phyloP scores from a whole-genome alignment of 2,113 vertebrate species.

The Paratilapia polleni region DNA sequence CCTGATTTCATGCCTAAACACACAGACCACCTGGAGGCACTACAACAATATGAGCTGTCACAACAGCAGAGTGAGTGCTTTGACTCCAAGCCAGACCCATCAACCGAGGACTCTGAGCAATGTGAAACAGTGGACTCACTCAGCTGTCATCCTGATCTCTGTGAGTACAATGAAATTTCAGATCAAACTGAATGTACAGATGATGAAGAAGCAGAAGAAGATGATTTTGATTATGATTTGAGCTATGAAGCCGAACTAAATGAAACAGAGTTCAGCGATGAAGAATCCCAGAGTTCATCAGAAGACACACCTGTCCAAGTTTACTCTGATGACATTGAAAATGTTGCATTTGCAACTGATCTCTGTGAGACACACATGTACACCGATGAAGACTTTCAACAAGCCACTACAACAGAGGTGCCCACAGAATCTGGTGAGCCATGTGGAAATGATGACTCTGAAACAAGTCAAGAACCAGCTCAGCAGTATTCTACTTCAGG shows the following conservation, averaged over 20 bases:
- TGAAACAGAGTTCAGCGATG: not conserved
- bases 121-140: conserved; percentile 34
- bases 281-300: not conserved
- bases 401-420: not conserved
- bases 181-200: conserved; percentile 16
- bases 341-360: conserved; percentile 3
- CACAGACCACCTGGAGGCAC: not conserved
- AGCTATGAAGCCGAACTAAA: conserved; percentile 16
- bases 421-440: conserved; percentile 8
- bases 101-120: conserved; percentile 47
- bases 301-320: not conserved
- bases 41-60: conserved; percentile 36
- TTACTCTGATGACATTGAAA: conserved; percentile 29
- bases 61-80: conserved; percentile 42
- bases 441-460: conserved; percentile 8
- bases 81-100: conserved; percentile 48
- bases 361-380: conserved; percentile 4
- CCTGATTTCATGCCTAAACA: conserved; percentile 37
- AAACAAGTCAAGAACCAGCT: conserved; percentile 15
- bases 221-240: conserved; percentile 19
- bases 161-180: conserved; percentile 19
- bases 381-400: conserved; percentile 12
- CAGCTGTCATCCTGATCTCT: conserved; percentile 20
- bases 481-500: conserved; percentile 37
- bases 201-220: conserved; percentile 3